Percentiles rank a stretch among this genome's conserved stretches.
Evolutionary conservation across 2,797 vertebrate genomes (phyloP).

Genomic region (Todus mexicanus): DNA sequence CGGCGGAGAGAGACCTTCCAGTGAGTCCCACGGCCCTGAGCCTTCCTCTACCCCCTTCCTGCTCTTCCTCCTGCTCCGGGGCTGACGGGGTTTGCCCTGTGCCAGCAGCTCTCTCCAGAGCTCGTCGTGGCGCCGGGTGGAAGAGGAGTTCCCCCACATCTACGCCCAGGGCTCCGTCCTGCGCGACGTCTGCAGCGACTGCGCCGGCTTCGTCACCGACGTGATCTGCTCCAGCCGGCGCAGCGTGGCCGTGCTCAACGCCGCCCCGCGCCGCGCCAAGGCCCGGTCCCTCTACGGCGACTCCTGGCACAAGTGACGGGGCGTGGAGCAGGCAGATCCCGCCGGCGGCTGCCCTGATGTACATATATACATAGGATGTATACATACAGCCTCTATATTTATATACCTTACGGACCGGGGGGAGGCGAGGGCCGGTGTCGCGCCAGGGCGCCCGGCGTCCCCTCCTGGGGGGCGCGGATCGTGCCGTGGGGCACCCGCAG

Average conservation of each 20-base stretch:
- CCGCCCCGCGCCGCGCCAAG: slow-evolving; percentile 76
- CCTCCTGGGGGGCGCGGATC: background rate
- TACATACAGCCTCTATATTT: slow-evolving; percentile 66
- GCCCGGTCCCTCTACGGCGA: slow-evolving; percentile 69
- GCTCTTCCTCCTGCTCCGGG: background rate
- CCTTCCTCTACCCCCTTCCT: background rate
- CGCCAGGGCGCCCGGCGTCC: no score
- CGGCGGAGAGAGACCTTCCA: slow-evolving; percentile 85
- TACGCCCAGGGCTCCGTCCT: slow-evolving; percentile 89
- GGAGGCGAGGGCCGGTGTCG: background rate
- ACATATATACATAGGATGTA: slow-evolving; percentile 69
- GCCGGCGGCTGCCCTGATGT: background rate
- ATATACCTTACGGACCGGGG: slow-evolving; percentile 25
- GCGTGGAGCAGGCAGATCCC: background rate
- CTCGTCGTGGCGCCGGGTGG: slow-evolving; percentile 82
- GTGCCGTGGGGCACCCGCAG: background rate
- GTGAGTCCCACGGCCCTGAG: slow-evolving; percentile 72
- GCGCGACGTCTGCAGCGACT: slow-evolving; percentile 88
- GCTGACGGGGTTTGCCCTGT: background rate
- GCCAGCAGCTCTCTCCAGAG: slow-evolving; percentile 81
- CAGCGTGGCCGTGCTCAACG: slow-evolving; percentile 89
- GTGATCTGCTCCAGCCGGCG: slow-evolving; percentile 91
- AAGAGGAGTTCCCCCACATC: slow-evolving; percentile 93
- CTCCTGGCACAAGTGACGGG: slow-evolving; percentile 57
- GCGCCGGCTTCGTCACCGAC: slow-evolving; percentile 87